Base-by-base conservation (phyloP, 2,888 invertebrate genomes). In the Biston stratarius region DNA sequence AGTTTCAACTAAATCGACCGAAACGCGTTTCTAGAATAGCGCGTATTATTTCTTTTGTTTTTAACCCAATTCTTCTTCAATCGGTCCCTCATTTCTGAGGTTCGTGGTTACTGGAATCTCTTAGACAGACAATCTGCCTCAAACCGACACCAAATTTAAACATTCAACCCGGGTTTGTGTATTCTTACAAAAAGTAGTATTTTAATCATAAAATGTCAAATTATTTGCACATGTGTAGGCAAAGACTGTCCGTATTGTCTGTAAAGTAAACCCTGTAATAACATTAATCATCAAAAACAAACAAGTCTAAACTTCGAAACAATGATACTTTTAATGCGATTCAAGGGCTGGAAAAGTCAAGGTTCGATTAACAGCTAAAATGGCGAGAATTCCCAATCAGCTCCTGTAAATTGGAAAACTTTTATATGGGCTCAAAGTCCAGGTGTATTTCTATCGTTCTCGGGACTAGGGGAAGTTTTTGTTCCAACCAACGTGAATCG, bases 371-470 rank as follows among this genome's bases (percentile, higher is more conserved):
- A 91, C 91, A 89, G 90, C 89, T 90, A 85, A 91, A 91, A 89
- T 85, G 91, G 84, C 81, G 91, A 90, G 92, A 92, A 93, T 91
- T 92, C 88, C 92, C 92, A 92, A 93, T 93, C 92, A 92, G 87
- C 89, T 87, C 83, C 89, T 88, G 88, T 92, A 94, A 93, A 93
- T 94, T 93, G 92, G 94, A 93, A 93, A 94, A 93, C 90, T 93
- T 93, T 93, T 93, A 92, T 93, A 90, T 93, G 87, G 92, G 90
- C 90, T 90, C 88, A 86, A 91, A 90, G 92, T 91, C 92, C 92
- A 92, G 93, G 93, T 90, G 88, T 91, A 90, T 91, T 92, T 90
- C 91, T 91, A 91, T 87, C 87, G 91, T 80, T 81, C 83, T 72
- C 78, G 77, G 81, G 76, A 79, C 73, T 75, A 72, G 78, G 77